Percentiles rank a stretch among this genome's conserved stretches.
phyloP scores from a whole-genome alignment of 2,888 invertebrate genomes.

The Diarsia brunnea region DNA sequence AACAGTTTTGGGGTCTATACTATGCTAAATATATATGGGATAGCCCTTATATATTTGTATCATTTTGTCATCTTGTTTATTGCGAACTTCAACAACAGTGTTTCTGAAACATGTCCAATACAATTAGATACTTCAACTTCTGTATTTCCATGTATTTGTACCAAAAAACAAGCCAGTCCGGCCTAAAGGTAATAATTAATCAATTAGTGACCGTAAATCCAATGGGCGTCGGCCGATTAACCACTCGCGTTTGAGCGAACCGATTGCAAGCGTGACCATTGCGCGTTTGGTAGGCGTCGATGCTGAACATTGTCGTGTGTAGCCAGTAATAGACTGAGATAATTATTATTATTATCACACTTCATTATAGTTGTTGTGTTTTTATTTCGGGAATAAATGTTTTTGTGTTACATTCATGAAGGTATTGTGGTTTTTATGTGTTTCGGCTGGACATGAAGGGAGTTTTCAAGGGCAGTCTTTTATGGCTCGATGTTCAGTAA shows the following conservation, averaged over 20 bases:
- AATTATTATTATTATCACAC: conserved; percentile 27
- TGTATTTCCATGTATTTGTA: not conserved
- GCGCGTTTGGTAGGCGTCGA: conserved; percentile 45
- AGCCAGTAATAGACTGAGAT: conserved; percentile 41
- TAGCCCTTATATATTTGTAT: not conserved
- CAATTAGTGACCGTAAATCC: conserved; percentile 68
- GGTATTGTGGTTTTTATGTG: conserved; percentile 6
- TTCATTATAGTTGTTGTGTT: conserved; percentile 32
- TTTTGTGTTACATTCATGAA: conserved; percentile 8
- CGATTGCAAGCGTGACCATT: conserved; percentile 49
- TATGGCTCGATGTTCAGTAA: not conserved
- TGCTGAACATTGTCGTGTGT: conserved; percentile 13
- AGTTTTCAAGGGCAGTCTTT: not conserved
- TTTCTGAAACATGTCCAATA: not conserved
- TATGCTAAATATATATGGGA: too few species aligned
- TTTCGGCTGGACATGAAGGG: not conserved
- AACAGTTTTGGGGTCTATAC: not conserved
- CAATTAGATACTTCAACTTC: not conserved
- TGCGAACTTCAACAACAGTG: conserved; percentile 1
- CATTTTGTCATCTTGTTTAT: not conserved
- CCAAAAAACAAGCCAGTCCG: conserved; percentile 45
- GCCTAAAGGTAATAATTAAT: conserved; percentile 66
- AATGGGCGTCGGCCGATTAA: conserved; percentile 60
- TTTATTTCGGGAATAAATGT: conserved; percentile 36
- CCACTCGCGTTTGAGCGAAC: conserved; percentile 23